Evolutionary conservation across 2,888 invertebrate genomes (phyloP).

Genomic region (Choreutis nemorana): DNA sequence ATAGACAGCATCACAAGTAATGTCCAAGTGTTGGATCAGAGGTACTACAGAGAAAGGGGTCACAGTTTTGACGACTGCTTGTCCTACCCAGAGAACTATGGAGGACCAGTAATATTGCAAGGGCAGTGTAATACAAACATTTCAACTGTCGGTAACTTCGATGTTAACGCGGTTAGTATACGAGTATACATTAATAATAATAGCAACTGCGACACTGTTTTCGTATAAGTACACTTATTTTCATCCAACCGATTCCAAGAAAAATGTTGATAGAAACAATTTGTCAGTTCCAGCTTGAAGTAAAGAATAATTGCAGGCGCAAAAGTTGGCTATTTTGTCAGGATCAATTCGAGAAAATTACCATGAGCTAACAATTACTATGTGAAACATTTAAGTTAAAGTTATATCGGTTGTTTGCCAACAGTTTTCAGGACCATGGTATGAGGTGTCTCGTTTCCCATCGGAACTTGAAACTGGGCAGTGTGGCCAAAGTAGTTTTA

Average conservation of each 20-base stretch:
- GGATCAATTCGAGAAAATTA: too few species aligned
- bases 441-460: conserved; percentile 42
- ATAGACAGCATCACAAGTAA: conserved; percentile 23
- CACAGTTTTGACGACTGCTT: conserved; percentile 38
- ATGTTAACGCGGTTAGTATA: conserved; percentile 23
- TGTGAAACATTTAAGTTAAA: conserved; percentile 2
- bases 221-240: too few species aligned
- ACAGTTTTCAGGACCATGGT: conserved; percentile 46
- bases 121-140: conserved; percentile 32
- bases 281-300: too few species aligned
- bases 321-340: too few species aligned
- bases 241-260: too few species aligned
- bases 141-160: conserved; percentile 23
- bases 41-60: conserved; percentile 26
- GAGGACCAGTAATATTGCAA: conserved; percentile 32
- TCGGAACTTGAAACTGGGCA: conserved; percentile 36
- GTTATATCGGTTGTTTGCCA: conserved; percentile 6
- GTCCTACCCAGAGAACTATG: conserved; percentile 43
- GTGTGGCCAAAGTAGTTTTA: conserved; percentile 23
- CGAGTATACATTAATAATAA: too few species aligned
- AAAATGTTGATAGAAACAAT: too few species aligned
- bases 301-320: too few species aligned
- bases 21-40: conserved; percentile 28
- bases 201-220: too few species aligned
- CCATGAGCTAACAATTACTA: too few species aligned